Percentiles rank a stretch among this genome's conserved stretches.
Conservation (phyloP, 2,888 invertebrate genomes). For the Scrobipalpa costella region DNA sequence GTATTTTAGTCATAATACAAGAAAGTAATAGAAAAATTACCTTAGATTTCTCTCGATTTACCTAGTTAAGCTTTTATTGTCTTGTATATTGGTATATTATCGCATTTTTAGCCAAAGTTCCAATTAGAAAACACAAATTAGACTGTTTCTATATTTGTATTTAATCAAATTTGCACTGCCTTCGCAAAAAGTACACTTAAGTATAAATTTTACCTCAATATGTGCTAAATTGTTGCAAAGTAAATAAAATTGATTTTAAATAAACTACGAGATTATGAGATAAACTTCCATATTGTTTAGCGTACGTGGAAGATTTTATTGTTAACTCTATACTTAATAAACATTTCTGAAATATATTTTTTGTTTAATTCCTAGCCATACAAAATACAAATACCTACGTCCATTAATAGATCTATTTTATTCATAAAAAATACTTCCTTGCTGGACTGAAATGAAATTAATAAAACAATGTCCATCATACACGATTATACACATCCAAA, state of each 20-base stretch:
- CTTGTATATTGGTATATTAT: neutral
- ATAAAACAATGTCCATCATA: neutral
- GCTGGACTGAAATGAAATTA: neutral
- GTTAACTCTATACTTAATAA: slow-evolving; percentile 24
- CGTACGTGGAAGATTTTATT: neutral
- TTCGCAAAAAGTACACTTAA: neutral
- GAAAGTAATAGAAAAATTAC: too few relatives aligned
- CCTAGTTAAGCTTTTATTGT: neutral
- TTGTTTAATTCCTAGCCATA: neutral
- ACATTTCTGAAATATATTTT: neutral
- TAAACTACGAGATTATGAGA: slow-evolving; percentile 4
- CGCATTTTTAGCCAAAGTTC: neutral
- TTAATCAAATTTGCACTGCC: slow-evolving; percentile 16
- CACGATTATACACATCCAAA: neutral
- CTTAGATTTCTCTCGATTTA: neutral
- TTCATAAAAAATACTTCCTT: neutral
- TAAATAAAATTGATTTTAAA: slow-evolving; percentile 14
- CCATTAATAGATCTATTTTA: too few relatives aligned
- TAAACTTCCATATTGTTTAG: slow-evolving; percentile 13
- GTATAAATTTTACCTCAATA: slow-evolving; percentile 13
- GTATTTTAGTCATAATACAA: too few relatives aligned
- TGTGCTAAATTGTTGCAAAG: slow-evolving; percentile 21
- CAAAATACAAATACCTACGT: too few relatives aligned
- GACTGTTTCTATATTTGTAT: slow-evolving; percentile 1
- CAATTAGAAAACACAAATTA: neutral